A percentile compares a stretch with the other conserved stretches of the same genome.
Conservation (phyloP, 2,888 invertebrate genomes). For the Parascotia fuliginaria region DNA sequence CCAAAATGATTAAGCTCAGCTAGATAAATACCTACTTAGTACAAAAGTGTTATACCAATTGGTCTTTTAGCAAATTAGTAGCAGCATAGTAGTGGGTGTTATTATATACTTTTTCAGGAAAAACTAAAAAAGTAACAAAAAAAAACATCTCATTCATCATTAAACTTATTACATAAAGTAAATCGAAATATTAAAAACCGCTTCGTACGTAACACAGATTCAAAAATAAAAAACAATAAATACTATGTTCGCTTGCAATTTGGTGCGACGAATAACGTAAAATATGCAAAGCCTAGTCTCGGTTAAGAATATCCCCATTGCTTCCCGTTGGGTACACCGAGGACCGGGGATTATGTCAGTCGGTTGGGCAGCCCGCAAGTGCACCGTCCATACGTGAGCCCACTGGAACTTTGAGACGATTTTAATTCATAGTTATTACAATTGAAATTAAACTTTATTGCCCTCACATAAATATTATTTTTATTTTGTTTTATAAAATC, state of each 20-base stretch:
- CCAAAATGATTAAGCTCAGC: no score
- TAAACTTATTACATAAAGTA: not conserved
- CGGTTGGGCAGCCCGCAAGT: not conserved
- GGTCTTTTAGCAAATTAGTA: no score
- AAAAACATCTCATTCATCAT: not conserved
- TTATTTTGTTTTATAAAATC: no score
- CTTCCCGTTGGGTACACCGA: constrained; percentile 4
- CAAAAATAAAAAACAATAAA: not conserved
- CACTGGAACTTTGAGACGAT: not conserved
- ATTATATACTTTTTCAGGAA: no score
- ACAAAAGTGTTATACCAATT: no score
- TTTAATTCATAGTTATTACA: constrained; percentile 5
- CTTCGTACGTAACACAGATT: not conserved
- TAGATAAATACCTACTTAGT: no score
- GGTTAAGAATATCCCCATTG: constrained; percentile 7
- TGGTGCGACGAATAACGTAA: not conserved
- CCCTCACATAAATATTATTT: no score
- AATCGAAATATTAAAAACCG: not conserved
- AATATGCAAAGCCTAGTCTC: constrained; percentile 5
- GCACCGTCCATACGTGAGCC: not conserved
- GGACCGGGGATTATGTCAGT: constrained; percentile 16
- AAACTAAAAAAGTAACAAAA: no score
- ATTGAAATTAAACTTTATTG: no score
- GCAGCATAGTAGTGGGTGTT: no score
- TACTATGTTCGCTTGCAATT: not conserved